Base-by-base conservation (phyloP, 37 sponge, comb jelly and placozoan genomes). In the Beroe ovata region DNA sequence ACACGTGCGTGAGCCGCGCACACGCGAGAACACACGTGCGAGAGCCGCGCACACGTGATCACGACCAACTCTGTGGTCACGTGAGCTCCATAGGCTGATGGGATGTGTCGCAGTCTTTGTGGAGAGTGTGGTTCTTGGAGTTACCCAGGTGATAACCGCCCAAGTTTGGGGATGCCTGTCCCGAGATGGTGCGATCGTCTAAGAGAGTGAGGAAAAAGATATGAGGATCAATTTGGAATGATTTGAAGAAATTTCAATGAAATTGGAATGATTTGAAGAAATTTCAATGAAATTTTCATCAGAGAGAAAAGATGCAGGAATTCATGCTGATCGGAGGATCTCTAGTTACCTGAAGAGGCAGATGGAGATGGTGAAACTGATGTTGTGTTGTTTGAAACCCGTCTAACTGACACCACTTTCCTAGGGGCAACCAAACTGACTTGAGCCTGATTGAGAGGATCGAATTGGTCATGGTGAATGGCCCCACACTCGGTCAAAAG, bases 271-370 rank as follows among this genome's bases (percentile, higher is more conserved):
- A n/a, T n/a, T n/a, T n/a, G n/a, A n/a, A n/a, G n/a, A n/a, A n/a
- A n/a, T n/a, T n/a, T n/a, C n/a, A n/a, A n/a, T n/a, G n/a, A n/a
- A n/a, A n/a, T n/a, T n/a, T n/a, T n/a, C n/a, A n/a, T n/a, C n/a
- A n/a, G n/a, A n/a, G n/a, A n/a, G n/a, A n/a, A n/a, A n/a, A n/a
- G n/a, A n/a, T n/a, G n/a, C n/a, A n/a, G n/a, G n/a, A n/a, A n/a
- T n/a, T n/a, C n/a, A n/a, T n/a, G n/a, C n/a, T n/a, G n/a, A n/a
- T n/a, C n/a, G n/a, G n/a, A n/a, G n/a, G n/a, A n/a, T n/a, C n/a
- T n/a, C n/a, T n/a, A n/a, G 11, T 77, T 8, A 77, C 47, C 84
- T 21, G 84, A 77, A 1, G 84, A 77, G n/a, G 47, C 84, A 41
- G 84, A 77, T 28, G 71, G 38, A 8, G 38, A 3, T 4, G 84